Conservation (phyloP, 2,113 vertebrate genomes). For the Meleagris gallopavo region DNA sequence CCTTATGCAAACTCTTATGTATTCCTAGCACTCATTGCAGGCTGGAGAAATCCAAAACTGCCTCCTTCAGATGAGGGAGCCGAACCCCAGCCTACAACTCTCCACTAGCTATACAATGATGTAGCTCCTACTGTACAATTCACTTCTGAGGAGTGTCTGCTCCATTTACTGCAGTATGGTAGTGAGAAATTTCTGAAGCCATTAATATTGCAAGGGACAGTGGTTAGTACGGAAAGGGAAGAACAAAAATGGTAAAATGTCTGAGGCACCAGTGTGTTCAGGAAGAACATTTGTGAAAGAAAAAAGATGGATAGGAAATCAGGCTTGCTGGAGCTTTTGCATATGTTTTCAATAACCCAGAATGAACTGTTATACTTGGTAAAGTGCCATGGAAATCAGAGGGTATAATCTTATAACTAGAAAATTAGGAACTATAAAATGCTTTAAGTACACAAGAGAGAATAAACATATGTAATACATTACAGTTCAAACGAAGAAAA, state of each 20-base stretch:
- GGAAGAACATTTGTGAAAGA: neutral
- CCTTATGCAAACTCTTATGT: neutral
- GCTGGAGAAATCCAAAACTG: neutral
- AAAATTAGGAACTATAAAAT: conserved; percentile 63
- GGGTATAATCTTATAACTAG: conserved; percentile 58
- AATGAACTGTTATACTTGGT: conserved; percentile 53
- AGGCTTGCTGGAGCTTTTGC: conserved; percentile 7
- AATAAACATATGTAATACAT: conserved; percentile 66
- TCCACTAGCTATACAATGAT: rapidly evolving
- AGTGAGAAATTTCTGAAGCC: neutral
- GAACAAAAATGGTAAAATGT: neutral
- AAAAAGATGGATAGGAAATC: neutral
- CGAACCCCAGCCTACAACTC: too few species aligned
- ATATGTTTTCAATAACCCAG: conserved; percentile 20
- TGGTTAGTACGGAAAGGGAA: neutral
- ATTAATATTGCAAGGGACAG: neutral
- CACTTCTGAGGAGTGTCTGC: neutral
- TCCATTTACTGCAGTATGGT: neutral
- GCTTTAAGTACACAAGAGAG: conserved; percentile 38
- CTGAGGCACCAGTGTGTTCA: neutral
- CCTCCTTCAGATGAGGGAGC: neutral
- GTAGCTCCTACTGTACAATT: neutral
- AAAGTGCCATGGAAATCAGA: conserved; percentile 52
- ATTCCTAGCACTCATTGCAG: neutral
- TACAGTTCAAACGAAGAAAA: conserved; percentile 26